A percentile compares a stretch with the other conserved stretches of the same genome.
Evolutionary conservation across 2,888 invertebrate species (phyloP).

Genomic region (Taenaris catops): DNA sequence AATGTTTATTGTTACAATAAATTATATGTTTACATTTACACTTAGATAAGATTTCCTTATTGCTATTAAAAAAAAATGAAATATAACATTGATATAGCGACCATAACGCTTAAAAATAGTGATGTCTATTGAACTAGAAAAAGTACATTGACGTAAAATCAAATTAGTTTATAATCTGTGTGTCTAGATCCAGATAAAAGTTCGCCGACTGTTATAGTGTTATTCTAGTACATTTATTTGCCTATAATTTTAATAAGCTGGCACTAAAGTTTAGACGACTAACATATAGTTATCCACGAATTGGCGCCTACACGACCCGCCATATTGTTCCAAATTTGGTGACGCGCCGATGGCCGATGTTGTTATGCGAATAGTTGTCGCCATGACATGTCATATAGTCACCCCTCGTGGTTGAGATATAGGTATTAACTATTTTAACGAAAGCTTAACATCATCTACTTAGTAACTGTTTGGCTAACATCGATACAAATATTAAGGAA

Average conservation of each 20-base stretch:
- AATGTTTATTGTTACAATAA: constrained; percentile 72
- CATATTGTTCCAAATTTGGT: too few species aligned
- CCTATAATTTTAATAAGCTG: constrained; percentile 17
- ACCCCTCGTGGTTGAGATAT: background rate
- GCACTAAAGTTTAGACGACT: constrained; percentile 10
- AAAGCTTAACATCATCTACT: constrained; percentile 17
- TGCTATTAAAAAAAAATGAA: constrained; percentile 57
- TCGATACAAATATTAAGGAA: constrained; percentile 21
- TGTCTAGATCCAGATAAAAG: constrained; percentile 31
- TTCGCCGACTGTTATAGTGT: constrained; percentile 13
- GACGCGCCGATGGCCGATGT: too few species aligned
- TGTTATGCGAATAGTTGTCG: too few species aligned
- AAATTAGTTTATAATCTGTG: constrained; percentile 22
- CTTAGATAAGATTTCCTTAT: constrained; percentile 55
- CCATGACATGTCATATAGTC: constrained; percentile 1
- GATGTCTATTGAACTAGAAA: constrained; percentile 54
- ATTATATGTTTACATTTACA: constrained; percentile 73
- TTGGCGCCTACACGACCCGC: constrained; percentile 1
- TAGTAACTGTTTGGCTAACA: constrained; percentile 17
- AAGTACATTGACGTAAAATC: constrained; percentile 28
- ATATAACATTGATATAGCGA: constrained; percentile 38
- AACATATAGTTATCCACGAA: background rate
- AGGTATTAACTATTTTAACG: constrained; percentile 17
- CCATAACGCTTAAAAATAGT: constrained; percentile 37
- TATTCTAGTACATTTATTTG: constrained; percentile 16